phyloP scores from a whole-genome alignment of 1,140 invertebrate genomes.

The Macrobrachium nipponense region DNA sequence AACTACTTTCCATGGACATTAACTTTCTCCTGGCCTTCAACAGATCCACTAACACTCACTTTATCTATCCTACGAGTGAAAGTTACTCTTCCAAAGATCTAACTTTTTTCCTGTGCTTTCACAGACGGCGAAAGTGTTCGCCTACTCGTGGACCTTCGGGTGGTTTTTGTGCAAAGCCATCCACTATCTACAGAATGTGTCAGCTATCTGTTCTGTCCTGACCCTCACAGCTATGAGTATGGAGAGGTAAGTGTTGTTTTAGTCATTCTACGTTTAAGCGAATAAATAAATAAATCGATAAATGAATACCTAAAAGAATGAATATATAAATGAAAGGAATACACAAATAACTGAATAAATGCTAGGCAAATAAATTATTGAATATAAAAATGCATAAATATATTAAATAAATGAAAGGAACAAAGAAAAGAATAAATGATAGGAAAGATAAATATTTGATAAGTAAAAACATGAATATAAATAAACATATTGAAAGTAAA shows the following conservation, averaged over 20 bases:
- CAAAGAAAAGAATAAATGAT: no score
- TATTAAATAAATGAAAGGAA: no score
- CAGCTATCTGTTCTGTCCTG: slow-evolving; percentile 81
- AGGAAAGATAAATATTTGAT: no score
- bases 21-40: no score
- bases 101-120: slow-evolving; percentile 50
- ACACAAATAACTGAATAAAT: no score
- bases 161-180: slow-evolving; percentile 79
- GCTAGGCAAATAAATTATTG: no score
- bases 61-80: background rate
- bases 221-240: slow-evolving; percentile 82
- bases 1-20: background rate
- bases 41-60: background rate
- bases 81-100: background rate
- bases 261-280: background rate
- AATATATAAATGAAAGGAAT: no score
- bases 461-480: no score
- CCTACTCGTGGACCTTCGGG: slow-evolving; percentile 81
- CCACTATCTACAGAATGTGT: slow-evolving; percentile 82
- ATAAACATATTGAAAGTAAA: no score
- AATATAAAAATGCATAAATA: no score
- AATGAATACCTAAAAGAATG: no score
- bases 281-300: no score
- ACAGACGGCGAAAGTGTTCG: slow-evolving; percentile 80
- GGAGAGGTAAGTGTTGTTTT: slow-evolving; percentile 74